A percentile compares a stretch with the other conserved stretches of the same genome.
phyloP scores from a whole-genome alignment of 2,888 invertebrate genomes.

The Rhimphoctona megacephalus region DNA sequence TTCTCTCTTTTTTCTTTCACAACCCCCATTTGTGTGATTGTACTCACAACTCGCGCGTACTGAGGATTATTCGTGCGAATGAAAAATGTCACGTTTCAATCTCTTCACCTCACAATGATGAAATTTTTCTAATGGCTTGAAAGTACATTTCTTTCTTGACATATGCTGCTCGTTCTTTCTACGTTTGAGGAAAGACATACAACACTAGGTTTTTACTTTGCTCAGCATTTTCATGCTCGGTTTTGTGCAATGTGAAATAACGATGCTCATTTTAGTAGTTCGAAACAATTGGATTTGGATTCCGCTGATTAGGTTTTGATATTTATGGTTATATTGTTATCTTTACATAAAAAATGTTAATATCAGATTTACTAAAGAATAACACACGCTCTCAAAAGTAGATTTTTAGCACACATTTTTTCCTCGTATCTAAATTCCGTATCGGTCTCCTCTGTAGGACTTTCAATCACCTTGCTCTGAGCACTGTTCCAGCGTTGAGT shows the following conservation, averaged over 20 bases:
- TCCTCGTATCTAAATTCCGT: background rate
- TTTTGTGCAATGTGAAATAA: background rate
- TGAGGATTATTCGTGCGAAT: constrained; percentile 56
- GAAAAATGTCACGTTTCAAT: constrained; percentile 60
- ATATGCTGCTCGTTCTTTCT: background rate
- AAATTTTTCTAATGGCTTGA: constrained; percentile 17
- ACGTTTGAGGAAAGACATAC: background rate
- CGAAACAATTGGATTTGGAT: too few relatives aligned
- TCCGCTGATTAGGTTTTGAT: background rate
- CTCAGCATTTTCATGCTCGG: background rate
- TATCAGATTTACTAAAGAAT: background rate
- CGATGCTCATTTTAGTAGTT: background rate
- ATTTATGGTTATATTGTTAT: background rate
- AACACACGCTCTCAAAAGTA: background rate
- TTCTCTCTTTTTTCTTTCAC: constrained; percentile 32
- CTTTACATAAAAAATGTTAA: background rate
- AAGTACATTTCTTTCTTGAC: background rate
- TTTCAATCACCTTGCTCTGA: background rate
- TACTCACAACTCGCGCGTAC: constrained; percentile 31
- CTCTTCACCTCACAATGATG: constrained; percentile 38
- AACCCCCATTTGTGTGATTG: constrained; percentile 43
- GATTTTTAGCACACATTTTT: background rate
- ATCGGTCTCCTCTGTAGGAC: background rate
- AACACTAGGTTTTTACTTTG: background rate
- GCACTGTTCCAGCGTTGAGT: background rate